Evolutionary conservation across 1,140 invertebrate species (phyloP).

Genomic region (Drosophila rhopaloa): DNA sequence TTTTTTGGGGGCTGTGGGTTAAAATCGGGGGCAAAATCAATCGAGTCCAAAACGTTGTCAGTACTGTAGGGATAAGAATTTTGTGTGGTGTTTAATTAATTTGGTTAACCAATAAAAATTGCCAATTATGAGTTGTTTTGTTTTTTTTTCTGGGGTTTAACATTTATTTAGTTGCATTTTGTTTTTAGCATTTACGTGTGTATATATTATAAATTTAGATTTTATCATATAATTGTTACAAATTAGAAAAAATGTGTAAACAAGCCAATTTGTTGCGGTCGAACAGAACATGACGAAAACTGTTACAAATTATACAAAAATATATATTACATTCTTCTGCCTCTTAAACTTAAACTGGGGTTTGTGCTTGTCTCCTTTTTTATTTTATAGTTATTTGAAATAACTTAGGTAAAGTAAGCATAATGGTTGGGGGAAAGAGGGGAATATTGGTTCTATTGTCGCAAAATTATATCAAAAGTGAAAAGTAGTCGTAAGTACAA

Average conservation of each 20-base stretch:
- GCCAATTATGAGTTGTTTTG: constrained; percentile 62
- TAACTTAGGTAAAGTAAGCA: constrained; percentile 64
- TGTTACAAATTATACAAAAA: constrained; percentile 64
- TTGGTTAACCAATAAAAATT: constrained; percentile 61
- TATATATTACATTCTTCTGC: constrained; percentile 55
- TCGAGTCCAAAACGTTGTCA: constrained; percentile 34
- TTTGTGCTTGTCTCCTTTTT: constrained; percentile 32
- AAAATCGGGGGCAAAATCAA: constrained; percentile 11
- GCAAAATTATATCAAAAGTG: constrained; percentile 24
- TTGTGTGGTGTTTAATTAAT: constrained; percentile 10
- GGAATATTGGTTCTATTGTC: constrained; percentile 22
- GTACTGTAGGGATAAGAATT: constrained; percentile 22
- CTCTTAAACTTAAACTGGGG: constrained; percentile 58
- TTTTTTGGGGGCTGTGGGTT: not conserved
- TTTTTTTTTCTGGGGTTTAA: constrained; percentile 73
- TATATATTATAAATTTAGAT: constrained; percentile 72
- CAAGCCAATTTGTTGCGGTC: constrained; percentile 72
- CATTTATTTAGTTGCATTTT: constrained; percentile 82
- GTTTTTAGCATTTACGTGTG: constrained; percentile 66
- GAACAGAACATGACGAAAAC: constrained; percentile 14
- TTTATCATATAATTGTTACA: constrained; percentile 69
- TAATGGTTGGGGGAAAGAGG: constrained; percentile 11
- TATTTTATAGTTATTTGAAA: constrained; percentile 80
- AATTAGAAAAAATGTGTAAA: constrained; percentile 71
- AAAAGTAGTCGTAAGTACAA: constrained; percentile 68